Evolutionary conservation across 1,140 invertebrate genomes (phyloP).

Genomic region (Pseudobourletiella spinata): DNA sequence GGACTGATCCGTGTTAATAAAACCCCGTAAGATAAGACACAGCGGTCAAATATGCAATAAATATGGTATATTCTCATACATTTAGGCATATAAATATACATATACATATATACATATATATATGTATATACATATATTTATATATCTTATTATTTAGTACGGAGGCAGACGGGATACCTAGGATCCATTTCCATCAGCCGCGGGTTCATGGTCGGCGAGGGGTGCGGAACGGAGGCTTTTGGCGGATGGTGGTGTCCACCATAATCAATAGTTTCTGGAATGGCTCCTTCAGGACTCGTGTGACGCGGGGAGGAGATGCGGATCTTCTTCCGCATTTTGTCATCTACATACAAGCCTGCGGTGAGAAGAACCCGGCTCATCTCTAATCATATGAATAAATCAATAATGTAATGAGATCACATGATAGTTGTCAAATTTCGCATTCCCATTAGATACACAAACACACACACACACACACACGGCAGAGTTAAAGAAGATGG

Average conservation of each 20-base stretch:
- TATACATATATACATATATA: too few relatives aligned
- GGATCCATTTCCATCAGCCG: conserved; percentile 32
- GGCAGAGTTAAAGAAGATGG: too few relatives aligned
- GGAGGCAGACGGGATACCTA: conserved; percentile 6
- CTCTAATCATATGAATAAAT: too few relatives aligned
- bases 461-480: too few relatives aligned
- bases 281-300: conserved; percentile 31
- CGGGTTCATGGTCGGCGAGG: conserved; percentile 32
- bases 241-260: conserved; percentile 25
- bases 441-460: too few relatives aligned
- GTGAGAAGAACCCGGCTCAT: conserved; percentile 2
- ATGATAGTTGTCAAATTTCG: too few relatives aligned
- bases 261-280: conserved; percentile 34
- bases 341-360: conserved; percentile 28
- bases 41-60: neutral
- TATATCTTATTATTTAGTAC: neutral
- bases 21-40: neutral
- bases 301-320: conserved; percentile 30
- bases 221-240: conserved; percentile 27
- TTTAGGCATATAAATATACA: too few relatives aligned
- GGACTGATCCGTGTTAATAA: too few relatives aligned
- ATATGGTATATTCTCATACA: neutral
- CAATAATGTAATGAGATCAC: too few relatives aligned
- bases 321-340: conserved; percentile 31
- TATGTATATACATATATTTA: too few relatives aligned